phyloP scores from a whole-genome alignment of 2,113 vertebrate species.

The Phaetusa simplex region DNA sequence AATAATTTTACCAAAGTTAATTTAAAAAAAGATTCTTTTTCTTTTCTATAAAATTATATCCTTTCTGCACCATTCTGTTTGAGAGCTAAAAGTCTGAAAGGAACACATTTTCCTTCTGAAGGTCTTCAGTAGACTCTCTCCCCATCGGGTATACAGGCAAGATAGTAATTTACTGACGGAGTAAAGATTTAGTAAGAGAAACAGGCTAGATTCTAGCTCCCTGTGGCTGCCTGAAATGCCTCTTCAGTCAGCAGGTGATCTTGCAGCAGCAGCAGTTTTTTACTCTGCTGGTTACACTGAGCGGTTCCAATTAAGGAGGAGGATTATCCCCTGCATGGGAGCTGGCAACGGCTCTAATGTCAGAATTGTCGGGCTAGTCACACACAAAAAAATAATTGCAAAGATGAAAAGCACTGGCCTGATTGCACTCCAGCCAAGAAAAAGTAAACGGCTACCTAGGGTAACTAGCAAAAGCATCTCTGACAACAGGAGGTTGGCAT shows the following conservation, averaged over 20 bases:
- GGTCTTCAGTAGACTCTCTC: not conserved
- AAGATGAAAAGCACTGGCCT: not conserved
- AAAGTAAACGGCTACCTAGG: not conserved
- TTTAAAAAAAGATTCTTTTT: not conserved
- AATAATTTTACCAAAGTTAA: not conserved
- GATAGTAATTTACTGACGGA: not conserved
- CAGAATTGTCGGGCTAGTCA: not conserved
- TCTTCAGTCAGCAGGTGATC: constrained; percentile 11
- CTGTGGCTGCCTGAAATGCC: not conserved
- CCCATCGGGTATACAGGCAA: not conserved
- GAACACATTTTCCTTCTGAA: not conserved
- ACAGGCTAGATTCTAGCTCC: not conserved
- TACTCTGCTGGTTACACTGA: constrained; percentile 4
- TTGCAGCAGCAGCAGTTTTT: not conserved
- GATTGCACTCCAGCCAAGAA: not conserved
- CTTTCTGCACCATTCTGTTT: not conserved
- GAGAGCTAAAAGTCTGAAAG: not conserved
- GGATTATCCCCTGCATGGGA: constrained; percentile 13
- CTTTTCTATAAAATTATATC: not conserved
- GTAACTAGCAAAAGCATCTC: not conserved
- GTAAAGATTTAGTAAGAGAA: not conserved
- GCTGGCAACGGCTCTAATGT: not conserved
- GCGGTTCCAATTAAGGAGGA: not conserved
- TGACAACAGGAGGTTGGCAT: not conserved
- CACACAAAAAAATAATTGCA: not conserved